Evolutionary conservation across 2,113 vertebrate species (phyloP), one percentile per base, ranked within the genome.

Genomic region (Lepisosteus oculatus): DNA sequence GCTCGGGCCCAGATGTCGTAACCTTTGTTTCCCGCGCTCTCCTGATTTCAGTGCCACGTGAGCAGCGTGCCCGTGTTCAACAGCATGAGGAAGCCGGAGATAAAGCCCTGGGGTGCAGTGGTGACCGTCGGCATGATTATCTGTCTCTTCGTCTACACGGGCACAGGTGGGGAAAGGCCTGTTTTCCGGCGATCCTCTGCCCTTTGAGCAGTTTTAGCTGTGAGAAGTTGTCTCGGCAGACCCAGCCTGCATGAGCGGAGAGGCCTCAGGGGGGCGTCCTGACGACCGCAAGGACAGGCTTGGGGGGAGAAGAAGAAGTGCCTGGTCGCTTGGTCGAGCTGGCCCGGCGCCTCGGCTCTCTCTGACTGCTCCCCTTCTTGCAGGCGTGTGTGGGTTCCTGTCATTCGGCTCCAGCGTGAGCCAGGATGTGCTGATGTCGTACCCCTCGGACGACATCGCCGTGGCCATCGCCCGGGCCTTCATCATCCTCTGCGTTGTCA

Each of bases 61-160:
- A 98, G 97, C 88, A 95, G 93, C 0, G 96, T 99, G 65, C 97
- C 97, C 0, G 95, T 99, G 82, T 99, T 97, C 77, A 94, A 96
- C 91, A 98, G 97, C 88, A 97, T 98, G 97, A 92, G 77, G 80
- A 92, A 62, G 66, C 94, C 91, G 0, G 88, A 92, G 70, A 84
- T 98, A 76, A 93, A 90, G 82, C 89, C 94, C 0, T 99, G 97
- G 97, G 95, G 95, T 0, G 62, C 84, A 0, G 96, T 98, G 3
- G 97, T 99, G 73, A 98, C 95, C 0, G 78, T 89, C 0, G 93
- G 95, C 86, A 95, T 97, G 94, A 87, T 98, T 66, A 95, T 99
- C 3, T 97, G 97, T 66, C 95, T 99, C 56, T 96, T 95, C 0
- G 96, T 99, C 80, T 99, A 99, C 89, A 95, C 89, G 0, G 96